Conservation (phyloP, 1,140 invertebrate genomes). For the Mizuhopecten yessoensis region DNA sequence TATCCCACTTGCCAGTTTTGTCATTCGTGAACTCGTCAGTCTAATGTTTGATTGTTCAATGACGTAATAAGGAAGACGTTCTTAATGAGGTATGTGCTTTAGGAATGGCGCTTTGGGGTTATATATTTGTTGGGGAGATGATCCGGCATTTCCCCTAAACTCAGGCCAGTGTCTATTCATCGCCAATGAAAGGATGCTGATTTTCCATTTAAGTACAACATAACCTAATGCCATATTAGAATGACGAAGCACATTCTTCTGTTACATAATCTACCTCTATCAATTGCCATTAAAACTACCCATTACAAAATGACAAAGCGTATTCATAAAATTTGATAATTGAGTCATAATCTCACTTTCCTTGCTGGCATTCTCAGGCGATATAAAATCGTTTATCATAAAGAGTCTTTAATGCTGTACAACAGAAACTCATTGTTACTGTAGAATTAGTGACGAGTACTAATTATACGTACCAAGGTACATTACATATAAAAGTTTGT, state of each 20-base stretch:
- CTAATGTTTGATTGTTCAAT: too few relatives aligned
- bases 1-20: too few relatives aligned
- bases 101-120: too few relatives aligned
- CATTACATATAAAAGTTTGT: too few relatives aligned
- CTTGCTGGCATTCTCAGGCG: background rate
- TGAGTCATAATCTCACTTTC: background rate
- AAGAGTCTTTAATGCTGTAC: background rate
- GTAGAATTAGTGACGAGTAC: background rate
- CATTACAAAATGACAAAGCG: background rate
- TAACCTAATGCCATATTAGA: background rate
- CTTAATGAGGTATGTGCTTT: too few relatives aligned
- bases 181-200: background rate
- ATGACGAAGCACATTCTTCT: background rate
- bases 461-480: background rate
- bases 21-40: too few relatives aligned
- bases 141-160: too few relatives aligned
- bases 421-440: background rate
- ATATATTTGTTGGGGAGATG: too few relatives aligned
- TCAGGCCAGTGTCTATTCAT: too few relatives aligned
- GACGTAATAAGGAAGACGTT: too few relatives aligned
- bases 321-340: constrained; percentile 30
- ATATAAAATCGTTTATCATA: background rate
- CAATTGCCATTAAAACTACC: background rate
- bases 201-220: background rate
- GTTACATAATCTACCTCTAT: background rate